Conservation (phyloP, 2,113 vertebrate genomes). For the Sinocyclocheilus maitianheensis region DNA sequence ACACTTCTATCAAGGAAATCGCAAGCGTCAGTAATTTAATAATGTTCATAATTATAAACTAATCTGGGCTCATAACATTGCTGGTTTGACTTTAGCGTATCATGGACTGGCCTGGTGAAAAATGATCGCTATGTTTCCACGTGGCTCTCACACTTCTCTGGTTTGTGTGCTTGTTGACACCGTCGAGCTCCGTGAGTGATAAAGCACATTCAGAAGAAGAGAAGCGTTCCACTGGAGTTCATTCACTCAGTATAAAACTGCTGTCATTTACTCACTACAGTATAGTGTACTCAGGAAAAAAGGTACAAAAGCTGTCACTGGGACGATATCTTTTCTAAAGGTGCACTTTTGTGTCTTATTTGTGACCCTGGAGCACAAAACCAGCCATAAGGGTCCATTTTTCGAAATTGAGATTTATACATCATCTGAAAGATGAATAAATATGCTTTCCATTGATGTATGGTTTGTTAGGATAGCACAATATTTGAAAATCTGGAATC, state of each 20-base stretch:
- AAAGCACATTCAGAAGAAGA: slow-evolving; percentile 31
- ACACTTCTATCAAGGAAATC: background rate
- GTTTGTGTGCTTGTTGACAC: slow-evolving; percentile 49
- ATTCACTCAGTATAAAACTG: background rate
- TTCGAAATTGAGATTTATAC: too few species aligned
- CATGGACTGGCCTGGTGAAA: background rate
- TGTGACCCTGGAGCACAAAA: too few species aligned
- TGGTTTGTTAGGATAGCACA: too few species aligned
- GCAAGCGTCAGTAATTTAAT: background rate
- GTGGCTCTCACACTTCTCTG: background rate
- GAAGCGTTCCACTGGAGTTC: background rate
- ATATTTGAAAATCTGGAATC: too few species aligned
- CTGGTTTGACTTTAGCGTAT: background rate
- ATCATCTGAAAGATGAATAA: too few species aligned
- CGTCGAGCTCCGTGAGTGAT: slow-evolving; percentile 15
- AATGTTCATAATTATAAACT: background rate
- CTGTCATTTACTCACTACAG: background rate
- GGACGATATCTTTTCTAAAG: too few species aligned
- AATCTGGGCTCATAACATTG: background rate
- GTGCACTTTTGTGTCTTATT: background rate
- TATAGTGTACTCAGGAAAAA: too few species aligned
- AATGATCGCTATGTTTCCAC: background rate
- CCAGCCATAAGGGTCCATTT: too few species aligned
- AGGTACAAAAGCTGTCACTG: background rate
- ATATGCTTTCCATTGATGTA: too few species aligned